A percentile compares a stretch with the other conserved stretches of the same genome.
Conservation (phyloP, 2,888 invertebrate species). For the Cantharis lateralis region DNA sequence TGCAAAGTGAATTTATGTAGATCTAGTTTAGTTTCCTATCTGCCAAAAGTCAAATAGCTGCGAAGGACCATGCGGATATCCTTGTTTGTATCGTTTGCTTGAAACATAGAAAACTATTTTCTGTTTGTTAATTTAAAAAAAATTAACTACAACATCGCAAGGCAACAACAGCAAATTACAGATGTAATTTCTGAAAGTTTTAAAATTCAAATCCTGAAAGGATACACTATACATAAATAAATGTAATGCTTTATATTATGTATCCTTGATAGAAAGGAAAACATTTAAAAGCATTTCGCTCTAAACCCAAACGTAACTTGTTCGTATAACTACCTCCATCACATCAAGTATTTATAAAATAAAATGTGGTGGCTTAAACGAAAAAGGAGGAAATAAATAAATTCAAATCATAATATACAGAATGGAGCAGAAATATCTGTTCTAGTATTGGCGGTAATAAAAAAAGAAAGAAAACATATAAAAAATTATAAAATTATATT, state of each 20-base stretch:
- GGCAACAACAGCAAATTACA: too few species aligned
- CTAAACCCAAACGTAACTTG: neutral
- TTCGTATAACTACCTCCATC: neutral
- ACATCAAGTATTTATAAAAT: neutral
- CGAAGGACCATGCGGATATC: neutral
- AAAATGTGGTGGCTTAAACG: neutral
- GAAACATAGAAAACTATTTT: neutral
- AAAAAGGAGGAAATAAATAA: neutral
- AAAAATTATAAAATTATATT: neutral
- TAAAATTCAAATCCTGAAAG: neutral
- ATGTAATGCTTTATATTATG: neutral
- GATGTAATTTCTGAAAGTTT: too few species aligned
- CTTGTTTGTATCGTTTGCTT: too few species aligned
- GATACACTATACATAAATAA: neutral
- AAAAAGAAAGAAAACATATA: too few species aligned
- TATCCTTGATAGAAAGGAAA: neutral
- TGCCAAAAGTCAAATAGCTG: neutral
- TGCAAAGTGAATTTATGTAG: neutral
- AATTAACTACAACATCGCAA: too few species aligned
- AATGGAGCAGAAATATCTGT: too few species aligned
- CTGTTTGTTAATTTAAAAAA: too few species aligned
- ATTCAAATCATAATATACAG: neutral
- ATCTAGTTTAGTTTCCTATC: neutral
- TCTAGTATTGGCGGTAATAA: too few species aligned
- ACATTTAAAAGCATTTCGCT: neutral